Evolutionary conservation across 1,140 invertebrate species (phyloP), one percentile per base, ranked within the genome.

Genomic region (Cherax quadricarinatus): DNA sequence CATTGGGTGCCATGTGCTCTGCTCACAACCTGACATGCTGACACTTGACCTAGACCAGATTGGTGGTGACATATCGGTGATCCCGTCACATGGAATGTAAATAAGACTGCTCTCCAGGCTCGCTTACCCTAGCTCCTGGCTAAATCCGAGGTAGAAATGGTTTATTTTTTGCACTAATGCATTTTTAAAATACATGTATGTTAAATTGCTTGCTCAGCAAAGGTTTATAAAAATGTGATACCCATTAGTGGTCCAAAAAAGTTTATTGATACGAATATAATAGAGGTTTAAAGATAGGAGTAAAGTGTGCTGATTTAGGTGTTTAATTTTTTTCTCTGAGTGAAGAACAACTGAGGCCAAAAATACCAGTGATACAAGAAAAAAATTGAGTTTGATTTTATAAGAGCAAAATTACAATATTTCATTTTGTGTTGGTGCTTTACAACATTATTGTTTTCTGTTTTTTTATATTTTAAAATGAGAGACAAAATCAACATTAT

Each of bases 31-130:
- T 75, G 75, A 88, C 86, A 57, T 49, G 80, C 86, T 30, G 86
- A 88, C 75, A 62, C 53, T 41, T 5, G 75, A 88, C 53, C 48
- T 30, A 21, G 70, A 79, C 75, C 1, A 57, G 12, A 16, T 7
- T 51, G 30, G 57, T n/a, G 24, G 9, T 88, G 86, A 88, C 73
- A 75, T 53, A 41, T 24, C 57, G 60, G 53, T 14, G 24, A 80
- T 88, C 86, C 75, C 73, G 18, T 5, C 21, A n/a, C 4, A 24
- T 21, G 75, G 86, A 75, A 88, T 80, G 78, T 60, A 60, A 88
- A 88, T 88, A 60, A 62, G 30, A 53, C 73, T 60, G 14, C 86
- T 88, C 75, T 80, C 14, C 86, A 88, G 86, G 78, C 53, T 30
- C 30, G 51, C 53, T 78, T 70, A 70, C 16, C 6, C 14, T 9